These are phyloP conservation scores for Strix uralensis DNA, from an alignment of 2,113 vertebrate genomes.

Conservation along the genomic window DNA sequence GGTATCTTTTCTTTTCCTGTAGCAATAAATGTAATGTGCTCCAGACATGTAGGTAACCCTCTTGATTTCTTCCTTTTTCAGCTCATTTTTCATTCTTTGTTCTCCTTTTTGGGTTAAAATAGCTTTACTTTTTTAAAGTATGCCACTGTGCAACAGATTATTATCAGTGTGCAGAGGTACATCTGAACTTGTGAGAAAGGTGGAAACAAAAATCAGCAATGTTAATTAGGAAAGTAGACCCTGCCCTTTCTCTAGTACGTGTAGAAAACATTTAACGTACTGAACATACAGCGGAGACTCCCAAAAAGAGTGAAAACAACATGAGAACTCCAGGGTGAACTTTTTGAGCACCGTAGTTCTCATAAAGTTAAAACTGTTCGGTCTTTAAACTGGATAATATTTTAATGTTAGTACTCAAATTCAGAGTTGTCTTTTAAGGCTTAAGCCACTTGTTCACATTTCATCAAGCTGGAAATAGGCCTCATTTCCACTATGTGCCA, in stretches of 20 bases:
- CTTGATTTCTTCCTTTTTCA: not conserved
- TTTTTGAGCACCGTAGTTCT: not conserved
- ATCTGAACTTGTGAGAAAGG: not conserved
- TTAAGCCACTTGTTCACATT: not conserved
- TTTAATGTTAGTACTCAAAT: not conserved
- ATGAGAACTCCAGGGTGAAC: not conserved
- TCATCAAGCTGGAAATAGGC: not conserved
- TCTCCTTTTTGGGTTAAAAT: not conserved
- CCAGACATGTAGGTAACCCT: not conserved
- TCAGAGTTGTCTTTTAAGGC: not conserved
- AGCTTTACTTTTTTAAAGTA: not conserved
- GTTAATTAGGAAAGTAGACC: not conserved
- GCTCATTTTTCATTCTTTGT: not conserved
- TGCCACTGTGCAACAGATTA: not conserved
- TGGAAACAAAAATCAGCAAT: not conserved
- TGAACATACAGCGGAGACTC: not conserved
- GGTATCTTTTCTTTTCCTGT: not conserved
- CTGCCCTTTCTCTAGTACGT: not conserved
- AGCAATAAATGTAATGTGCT: not conserved
- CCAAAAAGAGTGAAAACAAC: not conserved
- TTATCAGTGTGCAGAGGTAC: fast-evolving
- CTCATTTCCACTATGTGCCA: not conserved
- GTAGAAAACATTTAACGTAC: not conserved
- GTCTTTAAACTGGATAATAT: not conserved
- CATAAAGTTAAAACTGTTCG: not conserved